Evolutionary conservation across 2,113 vertebrate species (phyloP).

Genomic region (Aepyceros melampus): DNA sequence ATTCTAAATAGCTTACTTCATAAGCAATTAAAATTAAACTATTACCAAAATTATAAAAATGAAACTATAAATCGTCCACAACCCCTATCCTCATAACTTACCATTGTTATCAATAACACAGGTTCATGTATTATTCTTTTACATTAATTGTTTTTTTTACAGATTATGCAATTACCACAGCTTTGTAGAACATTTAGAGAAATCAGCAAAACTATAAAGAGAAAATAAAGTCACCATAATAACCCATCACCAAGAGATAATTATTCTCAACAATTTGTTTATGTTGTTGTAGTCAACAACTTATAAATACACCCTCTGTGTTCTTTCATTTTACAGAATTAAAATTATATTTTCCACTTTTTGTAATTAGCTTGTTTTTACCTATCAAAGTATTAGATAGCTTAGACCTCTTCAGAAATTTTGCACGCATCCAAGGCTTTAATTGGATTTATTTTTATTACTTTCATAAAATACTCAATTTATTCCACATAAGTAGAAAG

Average conservation of each 20-base stretch:
- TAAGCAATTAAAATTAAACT: not conserved
- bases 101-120: not conserved
- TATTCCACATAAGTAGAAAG: not conserved
- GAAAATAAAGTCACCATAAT: not conserved
- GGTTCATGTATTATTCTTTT: not conserved
- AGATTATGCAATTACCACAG: not conserved
- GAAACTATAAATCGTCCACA: not conserved
- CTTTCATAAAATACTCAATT: not conserved
- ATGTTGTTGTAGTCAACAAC: not conserved
- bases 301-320: not conserved
- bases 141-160: not conserved
- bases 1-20: not conserved
- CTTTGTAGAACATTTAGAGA: conserved; percentile 9
- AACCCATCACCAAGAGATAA: not conserved
- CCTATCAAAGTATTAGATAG: not conserved
- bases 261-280: conserved; percentile 11
- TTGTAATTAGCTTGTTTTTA: not conserved
- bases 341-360: not conserved
- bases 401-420: not conserved
- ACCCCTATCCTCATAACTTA: not conserved
- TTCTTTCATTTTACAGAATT: not conserved
- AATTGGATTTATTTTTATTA: not conserved
- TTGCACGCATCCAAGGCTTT: not conserved
- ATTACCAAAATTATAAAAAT: not conserved
- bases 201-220: not conserved